Evolutionary conservation across 2,113 vertebrate species (phyloP).

Genomic region (Ptychochromis oligacanthus): DNA sequence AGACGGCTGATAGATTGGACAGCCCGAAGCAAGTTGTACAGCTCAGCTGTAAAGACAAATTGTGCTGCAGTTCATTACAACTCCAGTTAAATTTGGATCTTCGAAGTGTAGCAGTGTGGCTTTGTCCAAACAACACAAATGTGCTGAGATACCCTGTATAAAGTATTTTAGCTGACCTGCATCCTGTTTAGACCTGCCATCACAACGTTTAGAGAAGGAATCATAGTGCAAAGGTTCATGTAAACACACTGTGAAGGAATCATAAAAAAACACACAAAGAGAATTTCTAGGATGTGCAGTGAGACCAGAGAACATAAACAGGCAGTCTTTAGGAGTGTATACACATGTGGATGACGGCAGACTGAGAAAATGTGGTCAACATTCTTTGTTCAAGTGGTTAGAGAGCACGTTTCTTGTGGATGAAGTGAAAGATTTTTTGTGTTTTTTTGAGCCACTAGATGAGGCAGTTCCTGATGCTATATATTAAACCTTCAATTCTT

Average conservation of each 20-base stretch:
- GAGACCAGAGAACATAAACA: constrained; percentile 46
- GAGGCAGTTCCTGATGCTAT: background rate
- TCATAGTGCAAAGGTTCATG: constrained; percentile 5
- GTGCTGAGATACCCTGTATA: constrained; percentile 20
- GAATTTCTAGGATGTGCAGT: constrained; percentile 37
- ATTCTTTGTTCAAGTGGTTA: constrained; percentile 52
- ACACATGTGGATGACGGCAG: constrained; percentile 34
- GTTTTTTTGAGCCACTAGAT: background rate
- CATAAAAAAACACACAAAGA: background rate
- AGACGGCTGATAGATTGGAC: background rate
- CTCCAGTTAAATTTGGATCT: background rate
- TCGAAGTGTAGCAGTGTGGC: background rate
- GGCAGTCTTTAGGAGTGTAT: constrained; percentile 16
- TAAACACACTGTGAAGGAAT: constrained; percentile 40
- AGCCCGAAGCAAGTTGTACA: background rate
- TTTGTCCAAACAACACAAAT: constrained; percentile 9
- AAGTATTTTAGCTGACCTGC: constrained; percentile 47
- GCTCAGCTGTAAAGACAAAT: background rate
- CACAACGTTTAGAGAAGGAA: constrained; percentile 65
- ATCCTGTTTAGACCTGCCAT: constrained; percentile 72
- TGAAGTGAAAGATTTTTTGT: constrained; percentile 28
- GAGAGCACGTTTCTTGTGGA: constrained; percentile 45
- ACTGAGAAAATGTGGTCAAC: constrained; percentile 36
- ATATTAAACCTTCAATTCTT: background rate
- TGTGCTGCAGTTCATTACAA: background rate